Base-by-base conservation (phyloP, 2,888 invertebrate species). In the Eilema griseolum region DNA sequence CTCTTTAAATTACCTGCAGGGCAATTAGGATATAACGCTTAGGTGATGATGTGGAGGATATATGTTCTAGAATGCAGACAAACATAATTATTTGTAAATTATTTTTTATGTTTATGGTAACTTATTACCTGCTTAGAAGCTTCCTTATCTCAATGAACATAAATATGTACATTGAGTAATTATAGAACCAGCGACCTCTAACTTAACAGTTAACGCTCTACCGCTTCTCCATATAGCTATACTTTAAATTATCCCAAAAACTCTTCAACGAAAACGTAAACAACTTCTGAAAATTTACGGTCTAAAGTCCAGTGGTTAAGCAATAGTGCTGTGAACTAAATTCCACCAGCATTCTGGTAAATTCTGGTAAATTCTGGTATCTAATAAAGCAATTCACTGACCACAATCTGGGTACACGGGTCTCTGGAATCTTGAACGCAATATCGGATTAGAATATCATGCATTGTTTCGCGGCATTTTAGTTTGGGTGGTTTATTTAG, bases 371-470 rank as follows among this genome's bases (percentile, higher is more conserved):
- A 66, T 69, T 77, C 71, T 73, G 80, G 71, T 62, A 71, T 71
- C 69, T 80, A 77, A 79, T 81, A 79, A 79, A 82, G 77, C 74
- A 59, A 67, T 80, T 71, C 59, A 61, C 41, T 72, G 63, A 81
- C 82, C 82, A 77, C 82, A 82, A 77, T 74, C 73, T 71, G 79
- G 75, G 71, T 64, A 70, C 65, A 60, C 62, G 26, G 69, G n/a
- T 73, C 71, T 64, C 52, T 59, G 80, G 80, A 75, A 82, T 82
- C 69, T 82, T 57, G 61, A 71, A 62, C 69, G 63, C 63, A 68
- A 78, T 74, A 80, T 70, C 70, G 86, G 81, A 26, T 70, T 66
- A 66, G 86, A 87, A 12, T 88, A 87, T 46, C 74, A 84, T 0
- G 71, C 72, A 56, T 73, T 72, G 41, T 73, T 71, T 63, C 14